Conservation (phyloP, 1,140 invertebrate species). For the Pachypeltis micranthus region DNA sequence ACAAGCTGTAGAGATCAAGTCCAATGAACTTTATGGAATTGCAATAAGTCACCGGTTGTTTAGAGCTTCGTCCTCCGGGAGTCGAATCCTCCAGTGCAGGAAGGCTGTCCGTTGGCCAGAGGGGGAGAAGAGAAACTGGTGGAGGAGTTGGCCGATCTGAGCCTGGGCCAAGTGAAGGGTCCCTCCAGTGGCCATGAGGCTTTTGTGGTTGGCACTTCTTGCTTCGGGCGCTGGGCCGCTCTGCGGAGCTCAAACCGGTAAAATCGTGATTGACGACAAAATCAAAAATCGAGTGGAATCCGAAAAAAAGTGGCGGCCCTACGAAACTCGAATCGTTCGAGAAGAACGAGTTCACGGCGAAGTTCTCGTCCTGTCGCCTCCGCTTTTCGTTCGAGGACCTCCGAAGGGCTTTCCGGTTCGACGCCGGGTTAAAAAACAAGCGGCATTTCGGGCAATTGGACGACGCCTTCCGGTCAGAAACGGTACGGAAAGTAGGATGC, state of each 20-base stretch:
- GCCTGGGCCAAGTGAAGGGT: too few species aligned
- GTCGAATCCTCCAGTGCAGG: too few species aligned
- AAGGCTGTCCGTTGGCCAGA: too few species aligned
- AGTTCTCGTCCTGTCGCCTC: constrained; percentile 10
- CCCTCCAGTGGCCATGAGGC: not conserved
- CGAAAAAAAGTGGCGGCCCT: not conserved
- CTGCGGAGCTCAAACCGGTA: not conserved
- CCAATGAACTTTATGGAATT: too few species aligned
- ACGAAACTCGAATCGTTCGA: not conserved
- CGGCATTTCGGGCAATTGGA: not conserved
- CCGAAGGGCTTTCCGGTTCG: constrained; percentile 6
- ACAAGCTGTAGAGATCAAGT: too few species aligned
- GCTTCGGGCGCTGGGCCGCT: not conserved
- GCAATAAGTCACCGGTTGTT: too few species aligned
- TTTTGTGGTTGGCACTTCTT: not conserved
- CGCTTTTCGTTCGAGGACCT: constrained; percentile 9
- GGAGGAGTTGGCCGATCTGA: too few species aligned
- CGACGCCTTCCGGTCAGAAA: too few species aligned
- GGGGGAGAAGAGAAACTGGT: too few species aligned
- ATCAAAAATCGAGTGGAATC: not conserved
- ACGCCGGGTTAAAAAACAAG: too few species aligned
- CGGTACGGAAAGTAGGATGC: too few species aligned
- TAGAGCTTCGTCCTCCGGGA: too few species aligned
- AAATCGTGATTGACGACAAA: constrained; percentile 1
- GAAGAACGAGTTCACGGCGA: constrained; percentile 9